These are phyloP conservation scores for Canis aureus DNA, from an alignment of 2,113 vertebrate genomes.

Conservation along the genomic window DNA sequence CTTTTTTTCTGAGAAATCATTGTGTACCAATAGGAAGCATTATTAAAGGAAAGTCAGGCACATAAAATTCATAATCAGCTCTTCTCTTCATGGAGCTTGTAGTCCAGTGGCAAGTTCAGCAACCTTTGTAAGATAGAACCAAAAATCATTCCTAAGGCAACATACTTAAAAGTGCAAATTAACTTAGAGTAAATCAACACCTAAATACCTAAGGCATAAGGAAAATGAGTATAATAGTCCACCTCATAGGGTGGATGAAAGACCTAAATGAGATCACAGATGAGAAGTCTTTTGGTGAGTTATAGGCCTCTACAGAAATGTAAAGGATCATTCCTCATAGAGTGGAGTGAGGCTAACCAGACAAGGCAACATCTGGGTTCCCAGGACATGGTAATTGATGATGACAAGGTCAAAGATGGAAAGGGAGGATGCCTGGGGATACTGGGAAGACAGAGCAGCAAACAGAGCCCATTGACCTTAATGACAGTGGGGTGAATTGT, in stretches of 20 bases:
- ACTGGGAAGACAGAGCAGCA: neutral
- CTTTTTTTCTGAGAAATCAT: neutral
- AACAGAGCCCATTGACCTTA: neutral
- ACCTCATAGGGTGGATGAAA: neutral
- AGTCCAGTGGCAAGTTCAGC: neutral
- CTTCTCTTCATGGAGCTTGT: neutral
- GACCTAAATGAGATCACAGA: neutral
- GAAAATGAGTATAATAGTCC: neutral
- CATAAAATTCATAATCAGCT: neutral
- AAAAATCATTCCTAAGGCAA: slow-evolving; percentile 24
- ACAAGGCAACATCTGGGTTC: slow-evolving; percentile 27
- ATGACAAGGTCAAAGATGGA: slow-evolving; percentile 71
- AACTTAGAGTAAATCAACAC: slow-evolving; percentile 36
- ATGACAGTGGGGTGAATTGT: neutral
- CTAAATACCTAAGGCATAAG: neutral
- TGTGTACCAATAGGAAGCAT: neutral
- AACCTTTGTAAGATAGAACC: neutral
- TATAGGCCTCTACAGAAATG: neutral
- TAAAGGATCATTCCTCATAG: slow-evolving; percentile 42
- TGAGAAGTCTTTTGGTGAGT: slow-evolving; percentile 16
- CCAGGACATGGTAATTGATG: slow-evolving; percentile 23
- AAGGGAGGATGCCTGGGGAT: slow-evolving; percentile 33
- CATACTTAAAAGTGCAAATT: slow-evolving; percentile 1
- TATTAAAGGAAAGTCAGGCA: neutral
- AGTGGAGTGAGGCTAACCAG: slow-evolving; percentile 34